Evolutionary conservation across 2,888 invertebrate genomes (phyloP).

Genomic region (Trissonchulus sp.): DNA sequence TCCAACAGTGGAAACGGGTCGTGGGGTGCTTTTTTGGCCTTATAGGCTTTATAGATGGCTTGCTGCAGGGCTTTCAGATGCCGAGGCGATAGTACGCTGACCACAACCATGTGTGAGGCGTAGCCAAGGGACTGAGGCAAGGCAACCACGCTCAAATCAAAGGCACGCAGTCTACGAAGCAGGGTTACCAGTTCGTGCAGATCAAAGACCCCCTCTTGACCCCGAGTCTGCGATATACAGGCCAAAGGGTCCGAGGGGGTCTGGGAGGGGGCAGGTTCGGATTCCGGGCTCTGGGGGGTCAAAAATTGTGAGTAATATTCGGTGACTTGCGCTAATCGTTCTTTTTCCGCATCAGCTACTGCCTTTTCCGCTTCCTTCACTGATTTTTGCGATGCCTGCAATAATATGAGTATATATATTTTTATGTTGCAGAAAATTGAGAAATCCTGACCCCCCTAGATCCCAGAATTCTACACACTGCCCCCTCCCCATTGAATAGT

Average conservation of each 20-base stretch:
- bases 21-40: conserved; percentile 37
- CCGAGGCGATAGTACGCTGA: conserved; percentile 57
- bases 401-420: too few species aligned
- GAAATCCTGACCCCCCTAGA: too few species aligned
- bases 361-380: too few species aligned
- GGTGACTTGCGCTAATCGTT: not conserved
- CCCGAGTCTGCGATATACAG: conserved; percentile 55
- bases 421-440: too few species aligned
- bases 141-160: conserved; percentile 71
- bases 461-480: too few species aligned
- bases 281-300: not conserved
- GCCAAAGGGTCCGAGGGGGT: not conserved
- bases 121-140: conserved; percentile 70
- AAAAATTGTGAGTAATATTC: conserved; percentile 18
- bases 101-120: conserved; percentile 76
- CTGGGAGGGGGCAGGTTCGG: not conserved
- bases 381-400: too few species aligned
- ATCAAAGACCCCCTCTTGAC: conserved; percentile 75
- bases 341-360: too few species aligned
- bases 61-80: conserved; percentile 53
- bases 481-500: too few species aligned
- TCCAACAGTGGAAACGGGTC: conserved; percentile 56
- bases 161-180: conserved; percentile 68
- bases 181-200: conserved; percentile 74
- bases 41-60: conserved; percentile 34